Percentiles rank a stretch among this genome's conserved stretches.
Conservation (phyloP, 2,888 invertebrate genomes). For the Chromoteleia sp. region DNA sequence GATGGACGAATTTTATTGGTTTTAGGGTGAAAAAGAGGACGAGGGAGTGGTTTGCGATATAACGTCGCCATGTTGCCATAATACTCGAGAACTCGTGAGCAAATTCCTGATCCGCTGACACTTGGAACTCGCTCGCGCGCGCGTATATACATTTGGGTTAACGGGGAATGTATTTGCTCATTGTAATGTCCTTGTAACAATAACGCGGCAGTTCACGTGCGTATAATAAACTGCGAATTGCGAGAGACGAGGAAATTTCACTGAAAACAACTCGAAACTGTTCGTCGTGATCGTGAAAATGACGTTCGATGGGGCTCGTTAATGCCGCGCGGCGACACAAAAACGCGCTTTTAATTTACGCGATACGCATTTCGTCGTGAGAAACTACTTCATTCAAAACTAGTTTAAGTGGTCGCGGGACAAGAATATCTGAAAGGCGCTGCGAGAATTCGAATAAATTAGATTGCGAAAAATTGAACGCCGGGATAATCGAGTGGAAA, state of each 20-base stretch:
- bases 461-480: conserved; percentile 25
- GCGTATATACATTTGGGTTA: conserved; percentile 27
- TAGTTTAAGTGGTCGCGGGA: conserved; percentile 33
- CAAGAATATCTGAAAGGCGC: conserved; percentile 31
- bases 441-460: conserved; percentile 30
- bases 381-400: conserved; percentile 35
- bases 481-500: conserved; percentile 12
- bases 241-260: conserved; percentile 17
- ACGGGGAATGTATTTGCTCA: conserved; percentile 50
- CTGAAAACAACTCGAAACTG: conserved; percentile 19
- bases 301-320: conserved; percentile 37
- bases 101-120: conserved; percentile 36
- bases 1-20: conserved; percentile 15
- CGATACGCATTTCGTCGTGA: conserved; percentile 9
- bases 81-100: conserved; percentile 24
- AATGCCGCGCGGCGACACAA: conserved; percentile 15
- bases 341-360: conserved; percentile 17
- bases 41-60: conserved; percentile 1
- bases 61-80: conserved; percentile 30
- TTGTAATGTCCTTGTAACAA: conserved; percentile 51
- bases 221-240: conserved; percentile 31
- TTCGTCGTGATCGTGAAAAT: conserved; percentile 1
- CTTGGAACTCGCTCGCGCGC: conserved; percentile 23
- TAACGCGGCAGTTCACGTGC: conserved; percentile 40
- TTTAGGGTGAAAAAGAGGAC: not conserved